Percentiles rank a stretch among this genome's conserved stretches.
Evolutionary conservation across 2,113 vertebrate genomes (phyloP).

Genomic region (Oryctolagus cuniculus): mOryCun1.1 NC_091436.1:36281001-36281500

Average conservation of each 20-base stretch:
- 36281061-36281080: background rate
- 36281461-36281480: no score
- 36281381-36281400: background rate
- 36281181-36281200: background rate
- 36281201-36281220: background rate
- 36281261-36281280: background rate
- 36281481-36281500: no score
- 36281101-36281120: background rate
- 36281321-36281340: background rate
- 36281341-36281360: background rate
- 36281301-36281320: background rate
- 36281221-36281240: background rate
- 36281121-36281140: background rate
- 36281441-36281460: no score
- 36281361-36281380: background rate
- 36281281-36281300: background rate
- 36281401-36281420: background rate
- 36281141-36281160: background rate
- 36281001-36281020: background rate
- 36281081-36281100: background rate
- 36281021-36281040: background rate
- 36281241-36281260: background rate
- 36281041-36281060: background rate
- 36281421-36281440: background rate
- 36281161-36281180: background rate